Percentiles rank a stretch among this genome's conserved stretches.
phyloP scores from a whole-genome alignment of 2,113 vertebrate species.

The Varanus komodoensis region DNA sequence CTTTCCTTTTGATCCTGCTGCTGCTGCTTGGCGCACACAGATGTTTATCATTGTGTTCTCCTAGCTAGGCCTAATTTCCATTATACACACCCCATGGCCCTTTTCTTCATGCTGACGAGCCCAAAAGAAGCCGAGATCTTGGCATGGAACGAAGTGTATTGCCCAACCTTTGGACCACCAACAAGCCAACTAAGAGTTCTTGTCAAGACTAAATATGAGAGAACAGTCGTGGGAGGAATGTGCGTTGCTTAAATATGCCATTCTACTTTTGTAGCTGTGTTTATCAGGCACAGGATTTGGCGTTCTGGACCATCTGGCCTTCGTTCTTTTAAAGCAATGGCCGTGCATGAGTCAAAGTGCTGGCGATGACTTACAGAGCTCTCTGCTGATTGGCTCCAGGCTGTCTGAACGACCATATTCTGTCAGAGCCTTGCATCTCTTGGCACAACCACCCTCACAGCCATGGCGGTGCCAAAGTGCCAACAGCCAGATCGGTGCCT shows the following conservation, averaged over 20 bases:
- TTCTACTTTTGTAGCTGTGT: neutral
- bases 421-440: too few relatives aligned
- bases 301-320: neutral
- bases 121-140: conserved; percentile 43
- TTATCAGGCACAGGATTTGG: neutral
- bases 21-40: conserved; percentile 50
- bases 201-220: neutral
- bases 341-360: too few relatives aligned
- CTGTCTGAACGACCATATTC: too few relatives aligned
- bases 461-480: too few relatives aligned
- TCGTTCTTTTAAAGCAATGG: neutral
- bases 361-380: too few relatives aligned
- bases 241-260: neutral
- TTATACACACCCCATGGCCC: conserved; percentile 55
- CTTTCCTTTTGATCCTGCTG: conserved; percentile 66
- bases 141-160: neutral
- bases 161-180: conserved; percentile 46
- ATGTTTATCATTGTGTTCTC: conserved; percentile 55
- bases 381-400: too few relatives aligned
- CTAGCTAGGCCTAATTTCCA: conserved; percentile 59
- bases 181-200: neutral
- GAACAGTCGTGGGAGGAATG: neutral
- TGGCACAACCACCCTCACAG: too few relatives aligned
- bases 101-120: conserved; percentile 55
- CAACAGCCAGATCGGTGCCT: too few relatives aligned